A percentile compares a stretch with the other conserved stretches of the same genome.
These are phyloP conservation scores for Hedychridium roseum DNA, from an alignment of 2,888 invertebrate genomes.

Conservation along the genomic window DNA sequence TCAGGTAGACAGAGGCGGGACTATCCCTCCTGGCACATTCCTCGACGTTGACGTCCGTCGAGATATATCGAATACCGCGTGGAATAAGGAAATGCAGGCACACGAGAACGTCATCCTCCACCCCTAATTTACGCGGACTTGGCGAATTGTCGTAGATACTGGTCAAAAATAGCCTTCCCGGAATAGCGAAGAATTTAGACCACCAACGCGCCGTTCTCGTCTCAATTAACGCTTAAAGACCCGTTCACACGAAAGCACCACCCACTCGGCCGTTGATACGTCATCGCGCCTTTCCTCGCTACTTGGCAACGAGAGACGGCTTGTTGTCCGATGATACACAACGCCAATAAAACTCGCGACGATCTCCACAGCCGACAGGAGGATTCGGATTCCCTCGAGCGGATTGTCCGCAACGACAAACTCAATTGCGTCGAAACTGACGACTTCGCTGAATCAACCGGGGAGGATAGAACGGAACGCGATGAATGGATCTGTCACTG, in stretches of 20 bases:
- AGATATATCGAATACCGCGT: conserved; percentile 11
- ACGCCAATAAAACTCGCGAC: too few relatives aligned
- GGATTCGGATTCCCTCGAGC: too few relatives aligned
- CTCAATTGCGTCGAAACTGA: too few relatives aligned
- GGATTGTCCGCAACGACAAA: too few relatives aligned
- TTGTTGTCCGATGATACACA: conserved; percentile 38
- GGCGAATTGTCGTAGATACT: conserved; percentile 45
- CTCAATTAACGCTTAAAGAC: conserved; percentile 47
- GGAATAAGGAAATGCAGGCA: conserved; percentile 26
- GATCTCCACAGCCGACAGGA: too few relatives aligned
- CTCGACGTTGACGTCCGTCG: neutral
- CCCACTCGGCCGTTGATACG: conserved; percentile 33
- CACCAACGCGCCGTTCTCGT: conserved; percentile 44
- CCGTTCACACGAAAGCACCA: conserved; percentile 40
- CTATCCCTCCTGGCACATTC: too few relatives aligned
- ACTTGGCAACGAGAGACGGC: conserved; percentile 32
- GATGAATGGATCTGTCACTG: neutral
- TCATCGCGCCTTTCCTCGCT: too few relatives aligned
- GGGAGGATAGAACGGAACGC: neutral
- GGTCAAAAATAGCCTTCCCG: conserved; percentile 45
- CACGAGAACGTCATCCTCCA: conserved; percentile 34
- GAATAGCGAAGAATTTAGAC: conserved; percentile 51
- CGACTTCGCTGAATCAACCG: too few relatives aligned
- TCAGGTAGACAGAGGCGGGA: too few relatives aligned
- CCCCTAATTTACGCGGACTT: conserved; percentile 37